Evolutionary conservation across 2,888 invertebrate species (phyloP), one percentile per base, ranked within the genome.

Genomic region (Pediacus dermestoides): DNA sequence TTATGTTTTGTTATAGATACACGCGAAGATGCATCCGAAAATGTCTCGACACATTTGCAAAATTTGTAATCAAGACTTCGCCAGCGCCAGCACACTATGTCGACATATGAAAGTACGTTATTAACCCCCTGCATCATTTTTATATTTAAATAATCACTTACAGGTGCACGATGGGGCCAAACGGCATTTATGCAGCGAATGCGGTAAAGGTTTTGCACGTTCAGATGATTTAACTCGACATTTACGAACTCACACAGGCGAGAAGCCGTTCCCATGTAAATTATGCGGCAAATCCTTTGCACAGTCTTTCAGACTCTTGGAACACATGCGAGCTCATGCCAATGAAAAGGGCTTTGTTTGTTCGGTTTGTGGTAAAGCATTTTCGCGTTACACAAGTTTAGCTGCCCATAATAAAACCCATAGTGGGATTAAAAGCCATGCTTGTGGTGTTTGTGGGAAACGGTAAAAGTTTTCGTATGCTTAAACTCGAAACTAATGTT

Each of bases 61-160:
- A 44, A 52, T 64, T 10, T 72, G 72, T 48, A 62, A 66, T 41
- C 66, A 70, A 52, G 58, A 52, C 2, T 72, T 72, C 51, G 61
- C 70, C 2, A 70, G 69, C 52, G 62, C 68, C 2, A 70, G 70
- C 45, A 70, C 70, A 2, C 56, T 71, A 16, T 67, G 68, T 31
- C 53, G 70, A 14, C 71, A 72, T 43, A 60, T 61, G 54, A 50
- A 51, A 6, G 49, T 30, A 30, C 6, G 10, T 16, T 11, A 31
- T 30, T 12, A 30, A 30, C 8, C 6, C 21, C 8, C 6, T 21
- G 8, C 8, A 21, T 8, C 8, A 21, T 6, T 7, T 7, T 21
- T 8, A 7, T 21, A 7, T 21, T 21, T 21, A 15, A 15, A 14
- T 14, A 14, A 14, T 14, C 14, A 13, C 10, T 32, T 22, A 32